A percentile compares a stretch with the other conserved stretches of the same genome.
Evolutionary conservation across 2,113 vertebrate genomes (phyloP).

Genomic region (Carlito syrichta): DNA sequence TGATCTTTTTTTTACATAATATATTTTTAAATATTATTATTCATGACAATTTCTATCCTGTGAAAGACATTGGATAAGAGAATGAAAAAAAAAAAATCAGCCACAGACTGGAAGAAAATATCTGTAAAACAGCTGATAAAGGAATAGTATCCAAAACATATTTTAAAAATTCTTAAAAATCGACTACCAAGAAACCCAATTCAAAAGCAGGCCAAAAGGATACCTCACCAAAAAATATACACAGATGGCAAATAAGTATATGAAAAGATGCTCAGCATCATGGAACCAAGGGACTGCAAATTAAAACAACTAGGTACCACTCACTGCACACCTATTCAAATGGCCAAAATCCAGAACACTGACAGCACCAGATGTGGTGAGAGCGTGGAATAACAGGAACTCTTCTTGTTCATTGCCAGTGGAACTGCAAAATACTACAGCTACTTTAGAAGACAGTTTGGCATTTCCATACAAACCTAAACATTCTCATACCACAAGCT

Average conservation of each 20-base stretch:
- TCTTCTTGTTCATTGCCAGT: background rate
- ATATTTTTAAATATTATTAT: background rate
- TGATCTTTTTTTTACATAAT: background rate
- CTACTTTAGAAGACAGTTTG: background rate
- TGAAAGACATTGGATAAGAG: background rate
- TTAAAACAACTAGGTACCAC: background rate
- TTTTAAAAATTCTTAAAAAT: background rate
- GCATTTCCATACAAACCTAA: background rate
- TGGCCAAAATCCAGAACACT: background rate
- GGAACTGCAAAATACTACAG: background rate
- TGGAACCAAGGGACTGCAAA: background rate
- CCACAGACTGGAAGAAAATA: background rate
- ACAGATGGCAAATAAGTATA: background rate
- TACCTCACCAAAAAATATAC: background rate
- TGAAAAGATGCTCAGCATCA: background rate
- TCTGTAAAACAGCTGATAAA: background rate
- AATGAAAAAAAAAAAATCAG: background rate
- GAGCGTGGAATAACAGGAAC: background rate
- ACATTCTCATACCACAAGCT: background rate
- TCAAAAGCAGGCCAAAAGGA: background rate
- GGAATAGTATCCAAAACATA: background rate
- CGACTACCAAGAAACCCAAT: background rate
- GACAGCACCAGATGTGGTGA: background rate
- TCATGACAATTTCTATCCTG: background rate
- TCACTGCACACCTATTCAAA: background rate